A percentile compares a stretch with the other conserved stretches of the same genome.
Conservation (phyloP, 2,113 vertebrate genomes). For the Brachyhypopomus occidentalis region DNA sequence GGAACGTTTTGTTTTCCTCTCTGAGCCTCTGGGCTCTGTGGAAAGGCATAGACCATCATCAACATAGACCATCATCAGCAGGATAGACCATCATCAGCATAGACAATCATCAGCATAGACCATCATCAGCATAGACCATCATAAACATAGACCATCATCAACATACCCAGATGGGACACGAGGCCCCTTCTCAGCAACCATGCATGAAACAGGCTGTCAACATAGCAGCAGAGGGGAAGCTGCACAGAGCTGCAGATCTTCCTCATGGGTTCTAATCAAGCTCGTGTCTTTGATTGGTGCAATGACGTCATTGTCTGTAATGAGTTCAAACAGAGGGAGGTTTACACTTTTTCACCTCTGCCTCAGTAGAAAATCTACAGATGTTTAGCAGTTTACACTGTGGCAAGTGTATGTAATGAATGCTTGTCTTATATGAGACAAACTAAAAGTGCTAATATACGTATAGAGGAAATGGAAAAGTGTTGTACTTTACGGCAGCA, state of each 20-base stretch:
- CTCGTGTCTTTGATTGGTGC: slow-evolving; percentile 25
- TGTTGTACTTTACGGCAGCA: slow-evolving; percentile 23
- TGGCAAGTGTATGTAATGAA: not conserved
- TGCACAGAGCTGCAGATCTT: slow-evolving; percentile 14
- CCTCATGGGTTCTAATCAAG: slow-evolving; percentile 49
- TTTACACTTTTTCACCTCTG: not conserved
- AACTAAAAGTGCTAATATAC: not conserved
- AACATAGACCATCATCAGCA: too few species aligned
- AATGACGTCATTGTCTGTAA: slow-evolving; percentile 36
- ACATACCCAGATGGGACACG: slow-evolving; percentile 29
- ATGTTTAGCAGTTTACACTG: not conserved
- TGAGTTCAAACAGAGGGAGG: slow-evolving; percentile 12
- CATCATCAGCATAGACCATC: slow-evolving; percentile 9
- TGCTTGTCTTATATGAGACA: slow-evolving; percentile 1
- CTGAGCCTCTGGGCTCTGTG: slow-evolving; percentile 23
- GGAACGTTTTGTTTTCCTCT: slow-evolving; percentile 17
- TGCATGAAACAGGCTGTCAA: slow-evolving; percentile 22
- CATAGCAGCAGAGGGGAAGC: slow-evolving; percentile 28
- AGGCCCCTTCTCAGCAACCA: slow-evolving; percentile 36
- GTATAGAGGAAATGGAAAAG: not conserved
- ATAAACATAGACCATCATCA: not conserved
- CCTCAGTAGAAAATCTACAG: not conserved
- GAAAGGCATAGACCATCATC: too few species aligned
- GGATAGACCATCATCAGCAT: too few species aligned
- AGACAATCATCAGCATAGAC: too few species aligned